Conservation (phyloP, 2,113 vertebrate genomes). For the Sebastes schlegelii region DNA sequence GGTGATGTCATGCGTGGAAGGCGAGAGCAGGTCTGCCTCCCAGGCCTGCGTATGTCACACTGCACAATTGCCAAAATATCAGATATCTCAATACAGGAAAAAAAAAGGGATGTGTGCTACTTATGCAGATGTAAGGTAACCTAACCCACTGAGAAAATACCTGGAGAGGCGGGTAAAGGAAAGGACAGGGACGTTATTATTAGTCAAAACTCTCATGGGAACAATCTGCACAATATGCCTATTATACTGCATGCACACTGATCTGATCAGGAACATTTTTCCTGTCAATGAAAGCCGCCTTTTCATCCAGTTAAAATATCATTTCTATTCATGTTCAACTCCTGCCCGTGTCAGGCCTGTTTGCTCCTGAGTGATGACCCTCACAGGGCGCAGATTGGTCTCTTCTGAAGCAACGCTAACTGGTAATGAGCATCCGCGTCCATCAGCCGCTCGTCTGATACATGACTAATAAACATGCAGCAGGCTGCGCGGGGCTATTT, state of each 20-base stretch:
- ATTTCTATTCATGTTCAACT: conserved; percentile 54
- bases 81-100: conserved; percentile 71
- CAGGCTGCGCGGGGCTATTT: conserved; percentile 75
- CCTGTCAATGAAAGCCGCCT: neutral
- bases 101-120: conserved; percentile 52
- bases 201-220: conserved; percentile 43
- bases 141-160: conserved; percentile 73
- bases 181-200: conserved; percentile 27
- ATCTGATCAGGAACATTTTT: conserved; percentile 5
- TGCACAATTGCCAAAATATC: conserved; percentile 68
- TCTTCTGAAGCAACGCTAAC: conserved; percentile 85
- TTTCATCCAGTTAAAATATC: conserved; percentile 48
- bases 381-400: conserved; percentile 74
- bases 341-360: conserved; percentile 44
- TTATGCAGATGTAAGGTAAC: conserved; percentile 74
- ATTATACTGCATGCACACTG: conserved; percentile 19
- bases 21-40: conserved; percentile 46
- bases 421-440: conserved; percentile 84
- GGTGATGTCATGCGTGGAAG: conserved; percentile 69
- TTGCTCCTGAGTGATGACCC: conserved; percentile 76
- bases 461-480: conserved; percentile 84
- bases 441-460: conserved; percentile 79
- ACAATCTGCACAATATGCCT: conserved; percentile 28
- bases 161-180: conserved; percentile 35
- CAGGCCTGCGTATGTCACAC: conserved; percentile 33